phyloP scores from a whole-genome alignment of 2,113 vertebrate species.

The Lagopus muta region DNA sequence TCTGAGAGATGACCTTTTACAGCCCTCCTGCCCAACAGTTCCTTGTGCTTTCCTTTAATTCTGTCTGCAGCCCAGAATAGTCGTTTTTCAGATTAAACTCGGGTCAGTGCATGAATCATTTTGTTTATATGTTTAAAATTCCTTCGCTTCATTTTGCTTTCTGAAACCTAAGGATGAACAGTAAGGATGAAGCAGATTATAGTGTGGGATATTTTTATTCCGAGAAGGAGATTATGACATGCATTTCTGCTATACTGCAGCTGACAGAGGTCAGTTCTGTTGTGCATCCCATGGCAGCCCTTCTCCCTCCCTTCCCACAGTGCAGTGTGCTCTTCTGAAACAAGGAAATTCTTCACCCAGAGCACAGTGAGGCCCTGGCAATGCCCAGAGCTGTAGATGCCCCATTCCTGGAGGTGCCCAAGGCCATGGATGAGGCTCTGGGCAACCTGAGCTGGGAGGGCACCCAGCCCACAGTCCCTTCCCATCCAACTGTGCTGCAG shows the following conservation, averaged over 20 bases:
- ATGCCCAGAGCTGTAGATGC: neutral
- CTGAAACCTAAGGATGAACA: neutral
- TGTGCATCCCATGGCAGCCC: neutral
- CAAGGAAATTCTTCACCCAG: too few relatives aligned
- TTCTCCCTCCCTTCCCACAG: rapidly evolving
- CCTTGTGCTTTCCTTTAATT: neutral
- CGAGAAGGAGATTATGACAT: constrained; percentile 22
- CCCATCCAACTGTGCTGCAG: neutral
- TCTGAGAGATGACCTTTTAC: neutral
- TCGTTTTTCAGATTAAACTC: neutral
- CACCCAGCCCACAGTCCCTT: neutral
- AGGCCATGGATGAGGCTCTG: neutral
- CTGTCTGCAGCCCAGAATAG: neutral
- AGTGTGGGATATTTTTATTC: constrained; percentile 27
- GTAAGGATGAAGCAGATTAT: neutral
- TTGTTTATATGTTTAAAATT: neutral
- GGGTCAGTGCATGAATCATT: neutral
- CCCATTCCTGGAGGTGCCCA: neutral
- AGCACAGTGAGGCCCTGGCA: neutral
- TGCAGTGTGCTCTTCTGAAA: neutral
- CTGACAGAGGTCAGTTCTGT: neutral
- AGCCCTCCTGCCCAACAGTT: neutral
- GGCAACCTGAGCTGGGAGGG: neutral
- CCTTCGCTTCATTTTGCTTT: rapidly evolving
- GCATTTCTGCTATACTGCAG: neutral